Evolutionary conservation across 2,888 invertebrate genomes (phyloP).

Genomic region (Protophormia terraenovae): DNA sequence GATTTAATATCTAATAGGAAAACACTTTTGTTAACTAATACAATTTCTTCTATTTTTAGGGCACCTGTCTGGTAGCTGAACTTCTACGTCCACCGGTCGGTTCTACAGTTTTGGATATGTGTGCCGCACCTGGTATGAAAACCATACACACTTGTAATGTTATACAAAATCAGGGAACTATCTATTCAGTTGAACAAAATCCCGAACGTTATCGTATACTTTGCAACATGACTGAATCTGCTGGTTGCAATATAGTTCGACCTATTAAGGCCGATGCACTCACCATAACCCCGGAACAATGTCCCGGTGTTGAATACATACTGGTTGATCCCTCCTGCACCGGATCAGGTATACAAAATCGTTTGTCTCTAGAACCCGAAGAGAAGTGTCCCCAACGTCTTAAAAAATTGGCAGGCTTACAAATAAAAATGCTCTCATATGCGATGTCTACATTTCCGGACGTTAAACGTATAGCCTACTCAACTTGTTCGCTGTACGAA

Average conservation of each 20-base stretch:
- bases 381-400: conserved; percentile 83
- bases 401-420: conserved; percentile 87
- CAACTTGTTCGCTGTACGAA: conserved; percentile 95
- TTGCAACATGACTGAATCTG: conserved; percentile 84
- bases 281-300: conserved; percentile 81
- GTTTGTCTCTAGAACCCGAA: conserved; percentile 82
- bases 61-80: conserved; percentile 93
- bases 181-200: conserved; percentile 92
- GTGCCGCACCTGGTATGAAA: conserved; percentile 99
- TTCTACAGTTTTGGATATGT: conserved; percentile 93
- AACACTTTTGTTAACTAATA: not conserved
- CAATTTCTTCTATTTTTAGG: conserved; percentile 83
- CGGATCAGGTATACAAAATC: conserved; percentile 90
- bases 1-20: not conserved
- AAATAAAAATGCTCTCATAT: conserved; percentile 91
- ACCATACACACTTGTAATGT: conserved; percentile 93
- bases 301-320: conserved; percentile 89
- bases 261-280: conserved; percentile 88
- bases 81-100: conserved; percentile 89
- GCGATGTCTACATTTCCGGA: conserved; percentile 92
- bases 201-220: conserved; percentile 85
- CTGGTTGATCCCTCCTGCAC: conserved; percentile 99
- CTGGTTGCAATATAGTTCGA: conserved; percentile 87
- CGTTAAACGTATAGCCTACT: conserved; percentile 94
- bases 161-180: conserved; percentile 88